phyloP scores from a whole-genome alignment of 2,888 invertebrate species.

The Drosophila greeni region DNA sequence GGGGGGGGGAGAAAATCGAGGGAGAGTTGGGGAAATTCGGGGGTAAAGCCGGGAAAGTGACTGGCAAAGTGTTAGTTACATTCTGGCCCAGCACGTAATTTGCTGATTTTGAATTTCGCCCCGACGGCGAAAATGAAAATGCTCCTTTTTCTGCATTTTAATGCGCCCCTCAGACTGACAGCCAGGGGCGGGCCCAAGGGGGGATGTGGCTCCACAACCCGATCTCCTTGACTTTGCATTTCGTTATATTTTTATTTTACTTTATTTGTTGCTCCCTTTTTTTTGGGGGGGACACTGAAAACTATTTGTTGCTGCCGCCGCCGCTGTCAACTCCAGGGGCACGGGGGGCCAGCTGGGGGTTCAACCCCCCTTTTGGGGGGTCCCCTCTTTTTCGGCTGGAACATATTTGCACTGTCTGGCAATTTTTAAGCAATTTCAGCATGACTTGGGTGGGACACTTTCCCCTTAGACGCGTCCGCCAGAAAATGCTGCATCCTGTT shows the following conservation, averaged over 20 bases:
- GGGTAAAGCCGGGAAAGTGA: slow-evolving; percentile 38
- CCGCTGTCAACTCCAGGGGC: slow-evolving; percentile 60
- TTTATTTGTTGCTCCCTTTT: slow-evolving; percentile 17
- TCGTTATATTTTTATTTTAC: slow-evolving; percentile 36
- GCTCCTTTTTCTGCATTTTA: slow-evolving; percentile 70
- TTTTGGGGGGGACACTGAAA: slow-evolving; percentile 31
- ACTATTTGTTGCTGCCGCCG: slow-evolving; percentile 70
- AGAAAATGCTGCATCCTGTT: slow-evolving; percentile 62
- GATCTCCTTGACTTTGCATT: slow-evolving; percentile 59
- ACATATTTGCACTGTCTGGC: slow-evolving; percentile 73
- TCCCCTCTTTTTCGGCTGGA: slow-evolving; percentile 42
- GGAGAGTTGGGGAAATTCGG: too few relatives aligned
- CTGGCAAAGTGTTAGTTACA: slow-evolving; percentile 69
- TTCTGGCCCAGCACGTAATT: slow-evolving; percentile 67
- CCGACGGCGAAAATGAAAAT: slow-evolving; percentile 66
- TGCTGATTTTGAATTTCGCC: slow-evolving; percentile 74
- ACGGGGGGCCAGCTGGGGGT: background rate
- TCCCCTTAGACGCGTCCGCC: slow-evolving; percentile 5
- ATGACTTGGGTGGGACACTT: slow-evolving; percentile 51
- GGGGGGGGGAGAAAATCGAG: background rate
- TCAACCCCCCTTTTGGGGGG: background rate
- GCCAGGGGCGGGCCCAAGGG: slow-evolving; percentile 37
- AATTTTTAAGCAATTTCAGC: slow-evolving; percentile 74
- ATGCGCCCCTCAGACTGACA: slow-evolving; percentile 67
- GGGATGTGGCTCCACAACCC: slow-evolving; percentile 46